Percentiles rank a stretch among this genome's conserved stretches.
phyloP scores from a whole-genome alignment of 2,888 invertebrate genomes.

The Lepidocyrtoides sp. region DNA sequence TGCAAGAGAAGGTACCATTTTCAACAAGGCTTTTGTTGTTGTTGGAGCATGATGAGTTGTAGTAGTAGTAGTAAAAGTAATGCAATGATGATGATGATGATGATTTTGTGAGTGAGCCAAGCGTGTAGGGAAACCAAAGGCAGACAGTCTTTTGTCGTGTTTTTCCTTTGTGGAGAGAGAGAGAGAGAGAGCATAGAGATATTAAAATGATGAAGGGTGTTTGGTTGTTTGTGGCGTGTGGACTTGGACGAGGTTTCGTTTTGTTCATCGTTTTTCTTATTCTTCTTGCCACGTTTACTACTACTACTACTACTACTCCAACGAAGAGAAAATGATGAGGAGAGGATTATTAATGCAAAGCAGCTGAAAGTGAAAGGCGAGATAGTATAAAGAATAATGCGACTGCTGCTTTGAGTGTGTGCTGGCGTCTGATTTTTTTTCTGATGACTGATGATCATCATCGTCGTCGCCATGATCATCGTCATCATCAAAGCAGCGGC shows the following conservation, averaged over 20 bases:
- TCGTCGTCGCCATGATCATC: too few species aligned
- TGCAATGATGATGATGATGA: too few species aligned
- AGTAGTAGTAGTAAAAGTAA: too few species aligned
- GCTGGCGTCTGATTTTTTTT: slow-evolving; percentile 46
- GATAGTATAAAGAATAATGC: neutral
- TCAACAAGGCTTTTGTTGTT: slow-evolving; percentile 20
- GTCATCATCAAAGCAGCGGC: too few species aligned
- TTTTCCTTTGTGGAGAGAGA: slow-evolving; percentile 27
- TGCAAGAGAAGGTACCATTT: too few species aligned
- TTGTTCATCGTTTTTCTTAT: slow-evolving; percentile 6
- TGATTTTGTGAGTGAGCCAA: neutral
- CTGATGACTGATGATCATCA: slow-evolving; percentile 51
- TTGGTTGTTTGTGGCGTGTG: slow-evolving; percentile 43
- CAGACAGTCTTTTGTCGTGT: slow-evolving; percentile 48
- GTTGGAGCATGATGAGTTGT: neutral
- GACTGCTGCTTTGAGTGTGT: neutral
- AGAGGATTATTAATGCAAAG: slow-evolving; percentile 70
- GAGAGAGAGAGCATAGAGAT: neutral
- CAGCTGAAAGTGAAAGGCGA: slow-evolving; percentile 75
- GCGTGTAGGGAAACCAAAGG: slow-evolving; percentile 1
- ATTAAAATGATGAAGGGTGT: slow-evolving; percentile 37
- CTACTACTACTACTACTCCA: too few species aligned
- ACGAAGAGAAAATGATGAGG: slow-evolving; percentile 25
- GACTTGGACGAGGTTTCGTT: neutral
- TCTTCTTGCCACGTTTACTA: neutral